A percentile compares a stretch with the other conserved stretches of the same genome.
Evolutionary conservation across 2,888 invertebrate species (phyloP).

Genomic region (Cynaeus angustus): DNA sequence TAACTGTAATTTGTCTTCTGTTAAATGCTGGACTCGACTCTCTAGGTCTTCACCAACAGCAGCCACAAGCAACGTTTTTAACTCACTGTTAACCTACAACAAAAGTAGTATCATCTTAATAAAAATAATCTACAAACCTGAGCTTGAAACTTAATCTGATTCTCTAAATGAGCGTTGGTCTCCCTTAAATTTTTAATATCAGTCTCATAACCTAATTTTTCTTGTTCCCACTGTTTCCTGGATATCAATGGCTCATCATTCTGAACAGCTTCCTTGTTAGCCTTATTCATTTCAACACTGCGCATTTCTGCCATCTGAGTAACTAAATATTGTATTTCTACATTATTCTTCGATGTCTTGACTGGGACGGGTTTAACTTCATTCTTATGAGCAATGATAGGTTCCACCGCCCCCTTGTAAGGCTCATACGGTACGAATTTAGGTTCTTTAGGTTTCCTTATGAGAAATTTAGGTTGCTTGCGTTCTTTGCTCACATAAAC

Average conservation of each 20-base stretch:
- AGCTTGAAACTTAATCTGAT: conserved; percentile 89
- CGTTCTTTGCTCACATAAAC: conserved; percentile 76
- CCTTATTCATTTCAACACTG: conserved; percentile 76
- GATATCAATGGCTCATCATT: conserved; percentile 68
- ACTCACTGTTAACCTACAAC: conserved; percentile 93
- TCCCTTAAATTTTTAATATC: conserved; percentile 78
- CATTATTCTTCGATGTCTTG: conserved; percentile 69
- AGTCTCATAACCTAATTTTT: conserved; percentile 74
- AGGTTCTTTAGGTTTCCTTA: conserved; percentile 78
- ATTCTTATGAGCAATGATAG: conserved; percentile 77
- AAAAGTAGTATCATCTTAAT: too few species aligned
- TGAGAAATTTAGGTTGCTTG: conserved; percentile 73
- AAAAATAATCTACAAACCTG: too few species aligned
- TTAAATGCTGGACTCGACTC: conserved; percentile 89
- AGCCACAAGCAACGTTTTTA: conserved; percentile 94
- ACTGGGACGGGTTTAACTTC: conserved; percentile 69
- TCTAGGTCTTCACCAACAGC: conserved; percentile 96
- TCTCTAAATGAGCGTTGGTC: conserved; percentile 83
- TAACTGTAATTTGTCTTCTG: conserved; percentile 93
- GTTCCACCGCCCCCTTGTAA: conserved; percentile 88
- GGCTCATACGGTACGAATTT: conserved; percentile 93
- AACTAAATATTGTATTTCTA: conserved; percentile 76
- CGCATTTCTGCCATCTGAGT: conserved; percentile 82
- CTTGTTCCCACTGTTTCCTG: conserved; percentile 69
- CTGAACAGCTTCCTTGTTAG: conserved; percentile 69